Percentiles rank a stretch among this genome's conserved stretches.
Conservation (phyloP, 2,888 invertebrate genomes). For the Drosophila bunnanda region DNA sequence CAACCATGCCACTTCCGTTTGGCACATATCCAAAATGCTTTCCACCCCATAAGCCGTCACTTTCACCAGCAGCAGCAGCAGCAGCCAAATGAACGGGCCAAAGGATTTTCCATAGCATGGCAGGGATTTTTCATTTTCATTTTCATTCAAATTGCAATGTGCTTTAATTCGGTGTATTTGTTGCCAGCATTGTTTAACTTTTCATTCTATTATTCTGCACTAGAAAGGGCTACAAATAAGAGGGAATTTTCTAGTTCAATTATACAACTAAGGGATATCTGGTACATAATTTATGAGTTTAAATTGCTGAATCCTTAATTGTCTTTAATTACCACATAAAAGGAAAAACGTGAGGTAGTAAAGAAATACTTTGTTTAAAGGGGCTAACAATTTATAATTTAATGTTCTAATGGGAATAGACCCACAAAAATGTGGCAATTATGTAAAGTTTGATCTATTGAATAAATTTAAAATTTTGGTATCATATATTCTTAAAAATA, state of each 20-base stretch:
- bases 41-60: slow-evolving; percentile 56
- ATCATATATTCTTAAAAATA: no score
- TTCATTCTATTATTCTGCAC: slow-evolving; percentile 67
- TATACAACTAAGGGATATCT: slow-evolving; percentile 5
- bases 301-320: not conserved
- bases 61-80: slow-evolving; percentile 29
- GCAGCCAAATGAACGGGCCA: slow-evolving; percentile 25
- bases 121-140: slow-evolving; percentile 42
- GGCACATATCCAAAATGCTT: slow-evolving; percentile 65
- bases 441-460: no score
- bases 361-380: not conserved
- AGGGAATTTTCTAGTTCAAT: not conserved
- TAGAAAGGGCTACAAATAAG: slow-evolving; percentile 24
- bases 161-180: slow-evolving; percentile 55
- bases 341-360: not conserved
- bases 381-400: no score
- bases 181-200: slow-evolving; percentile 57
- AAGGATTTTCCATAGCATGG: slow-evolving; percentile 7
- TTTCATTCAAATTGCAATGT: slow-evolving; percentile 53
- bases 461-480: no score
- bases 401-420: no score
- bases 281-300: slow-evolving; percentile 1
- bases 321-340: no score
- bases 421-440: no score
- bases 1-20: slow-evolving; percentile 54